Percentiles rank a stretch among this genome's conserved stretches.
phyloP scores from a whole-genome alignment of 2,113 vertebrate genomes.

The Gracilinanus agilis region DNA sequence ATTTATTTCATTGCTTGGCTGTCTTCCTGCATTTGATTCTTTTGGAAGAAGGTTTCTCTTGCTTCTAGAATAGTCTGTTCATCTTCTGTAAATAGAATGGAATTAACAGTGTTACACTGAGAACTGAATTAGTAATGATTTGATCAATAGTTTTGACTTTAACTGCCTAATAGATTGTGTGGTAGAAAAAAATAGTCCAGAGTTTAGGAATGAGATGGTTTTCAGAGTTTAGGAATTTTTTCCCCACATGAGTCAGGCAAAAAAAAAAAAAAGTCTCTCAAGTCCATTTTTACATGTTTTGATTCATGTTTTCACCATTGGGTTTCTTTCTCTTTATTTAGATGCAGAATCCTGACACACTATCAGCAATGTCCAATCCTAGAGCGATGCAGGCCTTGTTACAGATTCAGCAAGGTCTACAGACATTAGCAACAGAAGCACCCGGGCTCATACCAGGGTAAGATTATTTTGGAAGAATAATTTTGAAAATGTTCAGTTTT shows the following conservation, averaged over 20 bases:
- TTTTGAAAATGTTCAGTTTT: conserved; percentile 10
- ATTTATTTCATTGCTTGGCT: not conserved
- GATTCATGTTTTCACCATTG: conserved; percentile 33
- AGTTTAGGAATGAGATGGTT: conserved; percentile 27
- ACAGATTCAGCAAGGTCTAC: no score
- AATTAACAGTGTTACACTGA: no score
- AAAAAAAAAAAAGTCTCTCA: conserved; percentile 31
- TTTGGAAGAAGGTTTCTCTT: conserved; percentile 44
- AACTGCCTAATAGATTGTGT: conserved; percentile 47
- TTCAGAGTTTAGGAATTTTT: no score
- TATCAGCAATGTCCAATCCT: no score
- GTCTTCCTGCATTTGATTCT: conserved; percentile 18
- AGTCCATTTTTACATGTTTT: conserved; percentile 31
- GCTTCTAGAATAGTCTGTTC: conserved; percentile 48
- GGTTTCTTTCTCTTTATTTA: conserved; percentile 79
- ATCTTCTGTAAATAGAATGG: conserved; percentile 61
- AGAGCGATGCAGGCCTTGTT: no score
- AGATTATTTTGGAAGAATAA: conserved; percentile 60
- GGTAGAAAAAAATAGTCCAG: conserved; percentile 22
- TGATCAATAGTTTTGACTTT: conserved; percentile 22
- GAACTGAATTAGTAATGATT: no score
- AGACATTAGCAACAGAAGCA: no score
- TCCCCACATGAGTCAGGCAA: conserved; percentile 13
- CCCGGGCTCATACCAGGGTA: no score
- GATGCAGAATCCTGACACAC: no score